Conservation (phyloP, 37 sponge, comb jelly and placozoan species). For the Axinella damicornis region DNA sequence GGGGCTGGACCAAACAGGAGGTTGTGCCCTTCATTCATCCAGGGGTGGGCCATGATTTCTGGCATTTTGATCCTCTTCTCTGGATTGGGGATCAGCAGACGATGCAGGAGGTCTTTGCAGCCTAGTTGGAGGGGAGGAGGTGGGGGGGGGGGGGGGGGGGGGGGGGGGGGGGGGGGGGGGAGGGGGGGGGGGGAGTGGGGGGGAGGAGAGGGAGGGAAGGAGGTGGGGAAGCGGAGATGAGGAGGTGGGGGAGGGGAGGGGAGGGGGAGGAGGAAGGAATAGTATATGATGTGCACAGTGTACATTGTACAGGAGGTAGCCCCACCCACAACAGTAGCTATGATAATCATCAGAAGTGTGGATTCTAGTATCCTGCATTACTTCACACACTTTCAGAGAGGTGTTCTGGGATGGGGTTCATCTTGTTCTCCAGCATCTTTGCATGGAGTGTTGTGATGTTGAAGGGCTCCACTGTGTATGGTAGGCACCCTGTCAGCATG, state of each 20-base stretch:
- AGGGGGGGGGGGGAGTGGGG: background rate
- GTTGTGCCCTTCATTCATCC: slow-evolving; percentile 71
- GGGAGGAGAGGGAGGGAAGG: background rate
- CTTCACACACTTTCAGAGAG: slow-evolving; percentile 67
- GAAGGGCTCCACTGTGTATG: slow-evolving; percentile 95
- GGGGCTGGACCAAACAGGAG: slow-evolving; percentile 65
- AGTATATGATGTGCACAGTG: no score
- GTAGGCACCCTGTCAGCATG: slow-evolving; percentile 97
- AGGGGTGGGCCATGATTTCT: slow-evolving; percentile 79
- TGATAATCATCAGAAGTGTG: no score
- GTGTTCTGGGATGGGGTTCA: slow-evolving; percentile 93
- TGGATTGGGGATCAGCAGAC: slow-evolving; percentile 75
- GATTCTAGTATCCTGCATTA: no score
- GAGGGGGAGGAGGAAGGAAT: slow-evolving; percentile 5
- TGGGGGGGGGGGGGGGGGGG: background rate
- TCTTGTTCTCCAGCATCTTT: slow-evolving; percentile 95
- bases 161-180: background rate
- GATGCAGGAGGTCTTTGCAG: slow-evolving; percentile 82
- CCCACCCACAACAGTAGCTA: no score
- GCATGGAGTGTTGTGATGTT: slow-evolving; percentile 96
- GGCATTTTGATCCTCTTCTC: slow-evolving; percentile 84
- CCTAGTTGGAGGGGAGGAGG: slow-evolving; percentile 19
- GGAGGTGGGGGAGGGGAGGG: background rate
- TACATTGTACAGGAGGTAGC: no score
- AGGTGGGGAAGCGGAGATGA: background rate